Base-by-base conservation (phyloP, 1,140 invertebrate species). In the Drosophila arizonae region DNA sequence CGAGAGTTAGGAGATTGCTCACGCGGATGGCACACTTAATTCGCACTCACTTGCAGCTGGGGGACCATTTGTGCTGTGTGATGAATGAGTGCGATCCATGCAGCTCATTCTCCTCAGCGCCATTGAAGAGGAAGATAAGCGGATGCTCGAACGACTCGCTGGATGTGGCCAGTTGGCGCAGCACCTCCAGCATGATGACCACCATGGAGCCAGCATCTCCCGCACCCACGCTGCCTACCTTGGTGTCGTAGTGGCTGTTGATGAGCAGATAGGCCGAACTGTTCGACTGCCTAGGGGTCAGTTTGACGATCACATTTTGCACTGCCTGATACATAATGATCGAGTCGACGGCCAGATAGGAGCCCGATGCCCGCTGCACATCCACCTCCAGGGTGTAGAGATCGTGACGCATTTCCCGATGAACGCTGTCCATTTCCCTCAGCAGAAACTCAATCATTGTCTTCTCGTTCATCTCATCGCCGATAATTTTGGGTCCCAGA, bases 241-340 rank as follows among this genome's bases (percentile, higher is more conserved):
- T 96, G 60, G 96, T 95, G 92, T 99, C 98, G 93, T 96, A 98
- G 93, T 99, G 98, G 92, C 97, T 98, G 93, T 99, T 99, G 54
- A 99, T 93, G 48, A 99, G 93, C 74, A 99, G 92, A 90, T 96
- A 90, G 28, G 70, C 75, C 13, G 68, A 58, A 45, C 82, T 91
- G 21, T 82, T 91, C 10, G 81, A 85, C 28, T 58, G 46, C 75
- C 92, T 92, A 0, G 93, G 92, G 39, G 95, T 94, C 63, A 98
- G 92, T 92, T 94, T 95, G 3, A 96, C 96, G 48, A 97, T 92
- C 51, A 98, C 94, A 92, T 98, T 98, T 72, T 95, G 94, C 43
- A 95, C 93, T 74, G 94, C 94, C 86, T 92, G 93, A 74, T 95
- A 95, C 77, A 95, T 94, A 90, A 94, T 94, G 3, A 95, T 95